Conservation (phyloP, 2,888 invertebrate species). For the Sussaba pulchella region DNA sequence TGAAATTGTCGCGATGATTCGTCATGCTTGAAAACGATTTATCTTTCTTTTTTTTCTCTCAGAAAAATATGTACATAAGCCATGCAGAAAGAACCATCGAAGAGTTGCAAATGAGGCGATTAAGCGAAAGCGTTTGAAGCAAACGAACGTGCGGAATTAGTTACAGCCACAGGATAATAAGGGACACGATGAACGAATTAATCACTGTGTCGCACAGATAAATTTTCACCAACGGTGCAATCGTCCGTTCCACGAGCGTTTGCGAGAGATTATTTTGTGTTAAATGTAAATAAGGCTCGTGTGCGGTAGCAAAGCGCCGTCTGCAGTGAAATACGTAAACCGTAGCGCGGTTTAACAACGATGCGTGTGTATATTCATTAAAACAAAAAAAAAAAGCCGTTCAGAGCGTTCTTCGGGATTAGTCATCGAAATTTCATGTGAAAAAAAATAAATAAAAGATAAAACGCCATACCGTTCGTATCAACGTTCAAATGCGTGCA, state of each 20-base stretch:
- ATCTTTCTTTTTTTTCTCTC: too few relatives aligned
- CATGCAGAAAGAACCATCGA: constrained; percentile 20
- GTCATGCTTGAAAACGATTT: constrained; percentile 3
- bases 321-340: constrained; percentile 53
- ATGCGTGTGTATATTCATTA: too few relatives aligned
- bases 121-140: constrained; percentile 23
- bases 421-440: constrained; percentile 31
- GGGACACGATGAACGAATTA: constrained; percentile 22
- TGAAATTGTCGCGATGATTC: constrained; percentile 25
- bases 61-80: constrained; percentile 30
- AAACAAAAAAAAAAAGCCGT: constrained; percentile 11
- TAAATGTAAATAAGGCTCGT: constrained; percentile 32
- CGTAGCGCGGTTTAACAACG: background rate
- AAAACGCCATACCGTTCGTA: background rate
- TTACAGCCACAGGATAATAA: constrained; percentile 28
- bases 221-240: constrained; percentile 52
- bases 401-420: constrained; percentile 26
- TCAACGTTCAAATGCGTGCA: constrained; percentile 31
- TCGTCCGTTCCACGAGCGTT: constrained; percentile 42
- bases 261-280: constrained; percentile 53
- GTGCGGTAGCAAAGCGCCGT: constrained; percentile 47
- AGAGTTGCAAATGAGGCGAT: constrained; percentile 16
- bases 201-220: constrained; percentile 53
- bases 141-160: constrained; percentile 41
- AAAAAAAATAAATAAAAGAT: too few relatives aligned